Evolutionary conservation across 2,797 vertebrate species (phyloP), one percentile per base, ranked within the genome.

Genomic region (Tamandua tetradactyla): DNA sequence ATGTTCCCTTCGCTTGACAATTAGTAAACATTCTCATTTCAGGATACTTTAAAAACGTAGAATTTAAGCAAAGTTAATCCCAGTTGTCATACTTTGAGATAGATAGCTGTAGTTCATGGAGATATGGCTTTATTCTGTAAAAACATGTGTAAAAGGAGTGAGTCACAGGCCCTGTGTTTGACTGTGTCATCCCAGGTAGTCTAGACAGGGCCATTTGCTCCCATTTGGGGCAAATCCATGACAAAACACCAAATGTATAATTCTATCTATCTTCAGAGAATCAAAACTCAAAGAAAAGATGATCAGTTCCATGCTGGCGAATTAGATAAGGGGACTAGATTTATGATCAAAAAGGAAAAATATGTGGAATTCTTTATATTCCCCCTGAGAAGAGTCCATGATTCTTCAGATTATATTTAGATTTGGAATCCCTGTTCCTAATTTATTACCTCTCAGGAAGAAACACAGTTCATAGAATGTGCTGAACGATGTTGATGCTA

Each of bases 321-420:
- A 27, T 74, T 78, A 82, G 76, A 90, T 91, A 91, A 87, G 30
- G 35, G 37, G 37, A 75, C 12, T 76, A 61, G 69, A 89, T 89
- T 91, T 89, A 90, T 85, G 66, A 79, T 44, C 44, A 66, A 93
- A 95, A 52, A 59, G 68, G 68, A 89, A 96, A 89, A 64, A 93
- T 79, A 6, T 85, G 69, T 89, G 89, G 93, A 94, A 89, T 95
- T 96, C 68, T 91, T 88, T 92, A 0, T 66, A 37, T 61, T 91
- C 62, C 76, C 76, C 76, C 93, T 52, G 55, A 76, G 89, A 95
- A 95, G 78, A 93, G 75, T 96, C 93, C 69, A 86, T 90, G 74
- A 83, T 35, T 95, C 64, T 62, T 90, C 47, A 80, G 62, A 82
- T 95, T 92, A 42, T 89, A 80, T 64, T 49, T 78, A 89, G 62